phyloP scores from a whole-genome alignment of 1,140 invertebrate genomes.

The Lineus longissimus region DNA sequence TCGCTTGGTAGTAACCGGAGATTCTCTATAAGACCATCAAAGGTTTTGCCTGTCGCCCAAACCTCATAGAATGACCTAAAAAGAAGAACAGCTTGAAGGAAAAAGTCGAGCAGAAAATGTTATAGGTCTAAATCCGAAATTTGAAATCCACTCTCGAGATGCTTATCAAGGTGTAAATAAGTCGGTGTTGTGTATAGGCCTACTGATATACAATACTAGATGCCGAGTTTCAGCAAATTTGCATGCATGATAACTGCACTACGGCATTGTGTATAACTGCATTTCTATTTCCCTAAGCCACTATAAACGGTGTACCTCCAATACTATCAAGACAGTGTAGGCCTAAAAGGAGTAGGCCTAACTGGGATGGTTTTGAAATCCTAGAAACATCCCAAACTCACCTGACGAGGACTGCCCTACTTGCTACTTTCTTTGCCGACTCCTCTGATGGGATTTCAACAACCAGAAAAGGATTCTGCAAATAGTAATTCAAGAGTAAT shows the following conservation, averaged over 20 bases:
- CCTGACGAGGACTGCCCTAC: constrained; percentile 71
- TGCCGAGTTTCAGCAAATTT: no score
- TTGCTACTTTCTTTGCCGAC: constrained; percentile 64
- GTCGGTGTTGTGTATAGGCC: no score
- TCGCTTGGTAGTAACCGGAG: constrained; percentile 47
- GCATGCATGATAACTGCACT: neutral
- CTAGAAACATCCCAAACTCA: constrained; percentile 30
- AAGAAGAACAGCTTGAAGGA: no score
- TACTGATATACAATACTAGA: no score
- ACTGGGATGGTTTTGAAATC: neutral
- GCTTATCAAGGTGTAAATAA: no score
- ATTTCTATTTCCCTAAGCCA: constrained; percentile 7
- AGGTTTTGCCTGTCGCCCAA: constrained; percentile 64
- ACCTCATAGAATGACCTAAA: constrained; percentile 66
- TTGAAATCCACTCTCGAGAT: no score
- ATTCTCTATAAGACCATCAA: constrained; percentile 62
- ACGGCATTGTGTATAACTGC: no score
- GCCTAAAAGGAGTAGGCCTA: neutral
- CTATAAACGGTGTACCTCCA: constrained; percentile 3
- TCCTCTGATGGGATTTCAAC: constrained; percentile 59
- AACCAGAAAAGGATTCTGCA: constrained; percentile 53
- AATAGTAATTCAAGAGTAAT: constrained; percentile 52
- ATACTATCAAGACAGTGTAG: neutral
- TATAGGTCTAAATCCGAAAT: no score
- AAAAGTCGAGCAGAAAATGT: no score